Percentiles rank a stretch among this genome's conserved stretches.
These are phyloP conservation scores for Gambusia affinis DNA, from an alignment of 2,113 vertebrate species.

Conservation along the genomic window DNA sequence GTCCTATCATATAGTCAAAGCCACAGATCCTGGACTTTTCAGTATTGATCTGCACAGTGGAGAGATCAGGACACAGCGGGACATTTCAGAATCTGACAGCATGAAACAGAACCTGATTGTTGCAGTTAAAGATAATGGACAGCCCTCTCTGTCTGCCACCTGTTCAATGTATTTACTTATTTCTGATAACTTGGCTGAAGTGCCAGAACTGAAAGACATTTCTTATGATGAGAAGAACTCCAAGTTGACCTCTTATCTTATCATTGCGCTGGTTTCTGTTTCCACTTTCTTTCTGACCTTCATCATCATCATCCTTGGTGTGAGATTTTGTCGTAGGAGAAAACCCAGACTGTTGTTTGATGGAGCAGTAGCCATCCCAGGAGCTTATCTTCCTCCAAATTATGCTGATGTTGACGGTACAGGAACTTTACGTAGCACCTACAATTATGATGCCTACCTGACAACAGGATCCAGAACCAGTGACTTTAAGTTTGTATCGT, in stretches of 20 bases:
- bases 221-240: slow-evolving; percentile 11
- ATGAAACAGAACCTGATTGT: slow-evolving; percentile 52
- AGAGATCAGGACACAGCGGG: slow-evolving; percentile 14
- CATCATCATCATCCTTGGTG: slow-evolving; percentile 12
- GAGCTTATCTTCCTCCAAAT: slow-evolving; percentile 6
- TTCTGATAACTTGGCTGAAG: slow-evolving; percentile 16
- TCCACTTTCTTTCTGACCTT: slow-evolving; percentile 14
- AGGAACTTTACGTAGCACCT: slow-evolving; percentile 3
- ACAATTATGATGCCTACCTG: background rate
- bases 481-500: slow-evolving; percentile 5
- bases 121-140: slow-evolving; percentile 15
- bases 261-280: background rate
- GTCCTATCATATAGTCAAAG: slow-evolving; percentile 12
- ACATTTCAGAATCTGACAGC: slow-evolving; percentile 46
- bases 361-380: slow-evolving; percentile 8
- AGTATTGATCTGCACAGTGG: slow-evolving; percentile 6
- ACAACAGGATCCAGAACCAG: background rate
- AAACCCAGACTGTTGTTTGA: slow-evolving; percentile 13
- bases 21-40: slow-evolving; percentile 16
- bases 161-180: slow-evolving; percentile 9
- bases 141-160: slow-evolving; percentile 13
- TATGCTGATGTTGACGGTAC: background rate
- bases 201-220: slow-evolving; percentile 9
- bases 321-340: background rate
- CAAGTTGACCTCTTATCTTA: slow-evolving; percentile 2